phyloP scores from a whole-genome alignment of 2,888 invertebrate genomes.

The Drosophila anceps region DNA sequence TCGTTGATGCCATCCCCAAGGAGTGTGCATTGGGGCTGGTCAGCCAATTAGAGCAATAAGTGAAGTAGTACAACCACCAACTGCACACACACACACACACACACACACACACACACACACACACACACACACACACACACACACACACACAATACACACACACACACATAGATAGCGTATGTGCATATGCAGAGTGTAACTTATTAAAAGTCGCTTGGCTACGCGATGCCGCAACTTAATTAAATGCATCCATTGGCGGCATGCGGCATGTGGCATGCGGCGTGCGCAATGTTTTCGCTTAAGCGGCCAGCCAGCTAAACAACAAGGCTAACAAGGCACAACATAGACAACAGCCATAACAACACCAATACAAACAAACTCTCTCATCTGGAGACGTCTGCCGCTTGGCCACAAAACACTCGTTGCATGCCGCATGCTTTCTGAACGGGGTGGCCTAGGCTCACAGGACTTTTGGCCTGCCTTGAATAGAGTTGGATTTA shows the following conservation, averaged over 20 bases:
- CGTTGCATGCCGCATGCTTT: constrained; percentile 13
- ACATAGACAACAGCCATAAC: constrained; percentile 2
- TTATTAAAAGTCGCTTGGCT: constrained; percentile 17
- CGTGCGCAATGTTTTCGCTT: constrained; percentile 43
- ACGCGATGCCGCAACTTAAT: constrained; percentile 14
- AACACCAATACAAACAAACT: constrained; percentile 5
- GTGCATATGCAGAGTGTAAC: constrained; percentile 9
- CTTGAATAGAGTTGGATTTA: not conserved
- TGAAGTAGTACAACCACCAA: not conserved
- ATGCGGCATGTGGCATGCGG: constrained; percentile 3
- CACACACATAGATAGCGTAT: not conserved
- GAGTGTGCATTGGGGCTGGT: not conserved
- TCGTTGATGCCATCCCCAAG: not conserved
- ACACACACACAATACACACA: not conserved
- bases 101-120: not conserved
- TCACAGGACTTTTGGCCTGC: not conserved
- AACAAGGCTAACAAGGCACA: constrained; percentile 10
- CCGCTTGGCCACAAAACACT: constrained; percentile 10
- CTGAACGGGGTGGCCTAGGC: not conserved
- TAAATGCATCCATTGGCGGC: constrained; percentile 9
- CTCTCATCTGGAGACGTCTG: constrained; percentile 16
- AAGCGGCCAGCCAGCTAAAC: constrained; percentile 54
- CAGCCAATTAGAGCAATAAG: constrained; percentile 4
- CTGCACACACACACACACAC: constrained; percentile 1
- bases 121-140: not conserved